These are phyloP conservation scores for Standfussiana lucernea DNA, from an alignment of 2,888 invertebrate genomes.

Conservation along the genomic window DNA sequence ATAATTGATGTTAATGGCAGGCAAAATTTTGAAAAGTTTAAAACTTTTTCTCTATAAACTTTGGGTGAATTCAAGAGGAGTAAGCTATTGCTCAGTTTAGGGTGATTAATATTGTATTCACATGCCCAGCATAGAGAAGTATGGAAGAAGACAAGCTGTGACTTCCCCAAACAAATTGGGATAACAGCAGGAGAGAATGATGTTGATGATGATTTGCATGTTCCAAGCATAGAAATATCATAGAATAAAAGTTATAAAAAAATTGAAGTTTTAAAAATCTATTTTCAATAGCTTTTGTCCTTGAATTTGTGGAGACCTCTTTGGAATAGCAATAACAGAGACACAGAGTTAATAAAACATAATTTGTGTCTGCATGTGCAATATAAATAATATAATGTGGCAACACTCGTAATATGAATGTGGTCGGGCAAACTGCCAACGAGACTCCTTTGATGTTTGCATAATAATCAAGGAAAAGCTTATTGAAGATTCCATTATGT, in stretches of 20 bases:
- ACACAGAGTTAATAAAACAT: conserved; percentile 39
- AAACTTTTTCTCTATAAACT: neutral
- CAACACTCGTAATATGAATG: conserved; percentile 46
- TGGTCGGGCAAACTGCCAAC: conserved; percentile 64
- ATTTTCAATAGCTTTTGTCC: conserved; percentile 24
- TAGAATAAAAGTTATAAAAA: no score
- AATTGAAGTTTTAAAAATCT: neutral
- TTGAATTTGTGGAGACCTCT: conserved; percentile 19
- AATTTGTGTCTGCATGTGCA: conserved; percentile 48
- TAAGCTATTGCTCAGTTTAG: neutral
- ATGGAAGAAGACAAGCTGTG: neutral
- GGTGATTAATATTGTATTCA: neutral
- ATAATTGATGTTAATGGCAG: neutral
- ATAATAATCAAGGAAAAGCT: conserved; percentile 54
- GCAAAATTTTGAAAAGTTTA: conserved; percentile 1
- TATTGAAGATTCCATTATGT: conserved; percentile 50
- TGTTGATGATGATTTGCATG: neutral
- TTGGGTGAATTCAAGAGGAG: neutral
- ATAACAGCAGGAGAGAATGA: neutral
- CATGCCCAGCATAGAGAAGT: neutral
- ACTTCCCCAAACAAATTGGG: neutral
- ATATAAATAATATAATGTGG: conserved; percentile 43
- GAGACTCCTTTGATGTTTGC: conserved; percentile 55
- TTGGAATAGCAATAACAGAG: conserved; percentile 17
- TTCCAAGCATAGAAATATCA: neutral